phyloP scores from a whole-genome alignment of 2,888 invertebrate species.

The Carterocephalus palaemon region DNA sequence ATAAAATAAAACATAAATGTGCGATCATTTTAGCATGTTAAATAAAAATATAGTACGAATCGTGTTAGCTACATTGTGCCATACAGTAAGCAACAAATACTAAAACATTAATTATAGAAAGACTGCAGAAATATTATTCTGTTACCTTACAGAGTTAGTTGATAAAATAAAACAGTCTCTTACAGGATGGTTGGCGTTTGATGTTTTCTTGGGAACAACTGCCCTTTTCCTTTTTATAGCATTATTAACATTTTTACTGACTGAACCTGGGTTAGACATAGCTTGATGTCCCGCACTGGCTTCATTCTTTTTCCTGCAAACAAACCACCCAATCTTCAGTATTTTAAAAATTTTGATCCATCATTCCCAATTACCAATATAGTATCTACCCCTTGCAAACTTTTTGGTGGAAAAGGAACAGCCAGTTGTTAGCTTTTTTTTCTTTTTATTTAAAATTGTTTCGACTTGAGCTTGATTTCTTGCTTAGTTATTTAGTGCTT shows the following conservation, averaged over 20 bases:
- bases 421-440: no score
- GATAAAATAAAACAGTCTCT: slow-evolving; percentile 37
- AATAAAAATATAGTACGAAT: slow-evolving; percentile 6
- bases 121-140: slow-evolving; percentile 25
- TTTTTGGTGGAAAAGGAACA: not conserved
- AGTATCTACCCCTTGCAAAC: no score
- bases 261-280: slow-evolving; percentile 45
- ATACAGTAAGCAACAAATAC: slow-evolving; percentile 21
- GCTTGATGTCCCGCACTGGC: slow-evolving; percentile 51
- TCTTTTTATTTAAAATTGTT: no score
- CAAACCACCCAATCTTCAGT: slow-evolving; percentile 16
- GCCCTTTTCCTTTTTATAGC: slow-evolving; percentile 68
- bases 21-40: slow-evolving; percentile 4
- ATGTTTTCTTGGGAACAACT: slow-evolving; percentile 64
- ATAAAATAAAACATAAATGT: slow-evolving; percentile 9
- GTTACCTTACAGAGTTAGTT: slow-evolving; percentile 26
- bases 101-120: slow-evolving; percentile 23
- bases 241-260: slow-evolving; percentile 58
- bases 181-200: slow-evolving; percentile 60
- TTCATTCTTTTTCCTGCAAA: slow-evolving; percentile 78
- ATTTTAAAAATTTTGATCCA: not conserved
- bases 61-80: slow-evolving; percentile 20
- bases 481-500: no score
- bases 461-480: no score
- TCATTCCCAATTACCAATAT: not conserved